Evolutionary conservation across 1,140 invertebrate species (phyloP).

Genomic region (Notospermus geniculatus): DNA sequence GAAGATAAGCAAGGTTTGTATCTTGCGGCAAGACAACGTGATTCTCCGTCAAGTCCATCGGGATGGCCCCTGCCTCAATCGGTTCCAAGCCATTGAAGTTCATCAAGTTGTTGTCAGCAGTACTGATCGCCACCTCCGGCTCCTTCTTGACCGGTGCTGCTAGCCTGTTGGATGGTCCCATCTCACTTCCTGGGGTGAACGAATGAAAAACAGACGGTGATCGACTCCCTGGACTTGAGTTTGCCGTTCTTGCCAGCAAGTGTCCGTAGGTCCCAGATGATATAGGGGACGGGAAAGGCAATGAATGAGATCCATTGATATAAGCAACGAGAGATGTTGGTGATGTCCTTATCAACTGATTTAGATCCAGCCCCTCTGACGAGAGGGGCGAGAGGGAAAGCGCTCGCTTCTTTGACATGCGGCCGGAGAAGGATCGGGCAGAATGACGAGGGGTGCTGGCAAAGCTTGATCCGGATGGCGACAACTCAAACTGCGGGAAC

Average conservation of each 20-base stretch:
- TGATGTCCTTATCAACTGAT: conserved; percentile 90
- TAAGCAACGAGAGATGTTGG: conserved; percentile 90
- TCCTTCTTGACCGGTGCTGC: not conserved
- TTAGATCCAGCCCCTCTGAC: conserved; percentile 78
- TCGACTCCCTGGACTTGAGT: conserved; percentile 15
- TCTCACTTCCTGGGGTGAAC: not conserved
- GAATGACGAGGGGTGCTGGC: conserved; percentile 46
- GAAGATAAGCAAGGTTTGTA: too few relatives aligned
- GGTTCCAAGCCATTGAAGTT: too few relatives aligned
- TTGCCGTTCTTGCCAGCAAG: conserved; percentile 66
- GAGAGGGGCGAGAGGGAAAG: conserved; percentile 92
- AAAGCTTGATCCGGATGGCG: conserved; percentile 34
- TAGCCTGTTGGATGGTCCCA: too few relatives aligned
- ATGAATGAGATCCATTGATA: conserved; percentile 69
- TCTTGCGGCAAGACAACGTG: too few relatives aligned
- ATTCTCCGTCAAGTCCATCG: too few relatives aligned
- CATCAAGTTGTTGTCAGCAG: too few relatives aligned
- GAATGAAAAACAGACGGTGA: conserved; percentile 5
- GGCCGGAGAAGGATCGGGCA: conserved; percentile 32
- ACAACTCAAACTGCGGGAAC: conserved; percentile 39
- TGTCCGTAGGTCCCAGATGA: conserved; percentile 79
- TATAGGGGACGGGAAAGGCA: conserved; percentile 60
- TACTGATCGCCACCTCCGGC: not conserved
- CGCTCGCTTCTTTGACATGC: conserved; percentile 69
- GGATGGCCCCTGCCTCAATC: not conserved